Percentiles rank a stretch among this genome's conserved stretches.
Conservation (phyloP, 1,140 invertebrate species). For the Euura saliciscinereae region DNA sequence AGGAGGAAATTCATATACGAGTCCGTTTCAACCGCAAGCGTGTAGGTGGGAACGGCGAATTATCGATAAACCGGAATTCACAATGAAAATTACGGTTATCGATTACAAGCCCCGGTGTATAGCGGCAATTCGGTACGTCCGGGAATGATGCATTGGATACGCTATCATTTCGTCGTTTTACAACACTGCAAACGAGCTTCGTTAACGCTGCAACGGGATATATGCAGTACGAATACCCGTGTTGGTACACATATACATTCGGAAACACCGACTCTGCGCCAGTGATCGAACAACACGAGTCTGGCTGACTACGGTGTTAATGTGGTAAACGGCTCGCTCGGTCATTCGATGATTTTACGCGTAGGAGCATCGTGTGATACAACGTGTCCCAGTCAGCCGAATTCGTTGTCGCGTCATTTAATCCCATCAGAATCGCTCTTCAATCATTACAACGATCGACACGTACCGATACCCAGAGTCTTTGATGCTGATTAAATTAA, state of each 20-base stretch:
- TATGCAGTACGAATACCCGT: neutral
- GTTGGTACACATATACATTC: neutral
- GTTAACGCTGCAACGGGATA: no score
- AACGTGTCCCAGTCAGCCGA: constrained; percentile 33
- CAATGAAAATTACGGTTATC: neutral
- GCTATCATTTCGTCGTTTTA: constrained; percentile 12
- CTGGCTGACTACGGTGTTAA: constrained; percentile 52
- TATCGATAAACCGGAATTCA: neutral
- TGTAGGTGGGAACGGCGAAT: neutral
- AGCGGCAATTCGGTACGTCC: neutral
- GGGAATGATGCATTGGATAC: constrained; percentile 11
- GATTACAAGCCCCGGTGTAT: no score
- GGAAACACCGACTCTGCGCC: neutral
- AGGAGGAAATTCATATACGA: neutral
- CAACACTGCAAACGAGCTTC: constrained; percentile 8
- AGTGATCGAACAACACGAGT: constrained; percentile 8
- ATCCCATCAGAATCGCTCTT: neutral
- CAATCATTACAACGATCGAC: neutral
- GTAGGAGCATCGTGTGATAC: constrained; percentile 46
- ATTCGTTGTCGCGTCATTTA: neutral
- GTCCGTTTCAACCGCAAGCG: no score
- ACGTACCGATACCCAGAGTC: no score
- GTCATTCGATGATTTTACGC: constrained; percentile 52
- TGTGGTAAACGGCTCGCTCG: constrained; percentile 55
- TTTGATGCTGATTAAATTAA: no score